Evolutionary conservation across 2,113 vertebrate genomes (phyloP).

Genomic region (Atlantisia rogersi): DNA sequence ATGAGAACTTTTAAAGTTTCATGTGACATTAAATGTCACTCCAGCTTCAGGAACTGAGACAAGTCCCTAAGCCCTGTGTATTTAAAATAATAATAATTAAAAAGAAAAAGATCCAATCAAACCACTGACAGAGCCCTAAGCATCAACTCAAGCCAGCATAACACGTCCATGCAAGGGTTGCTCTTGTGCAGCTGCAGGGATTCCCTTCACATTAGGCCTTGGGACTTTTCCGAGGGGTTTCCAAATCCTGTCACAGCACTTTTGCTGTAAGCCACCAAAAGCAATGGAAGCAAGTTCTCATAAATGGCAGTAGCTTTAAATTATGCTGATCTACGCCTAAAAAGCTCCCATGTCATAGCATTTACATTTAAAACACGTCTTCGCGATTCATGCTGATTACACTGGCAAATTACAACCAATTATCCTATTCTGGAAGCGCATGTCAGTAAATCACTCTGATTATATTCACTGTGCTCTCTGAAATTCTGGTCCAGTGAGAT

Average conservation of each 20-base stretch:
- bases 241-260: neutral
- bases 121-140: neutral
- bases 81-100: too few relatives aligned
- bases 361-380: neutral
- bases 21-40: neutral
- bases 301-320: neutral
- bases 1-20: neutral
- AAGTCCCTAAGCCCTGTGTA: neutral
- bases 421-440: neutral
- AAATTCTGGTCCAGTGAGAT: constrained; percentile 1
- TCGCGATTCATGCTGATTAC: constrained; percentile 34
- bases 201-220: neutral
- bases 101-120: neutral
- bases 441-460: constrained; percentile 13
- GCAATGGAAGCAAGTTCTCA: neutral
- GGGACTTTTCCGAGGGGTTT: neutral
- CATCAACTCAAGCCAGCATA: neutral
- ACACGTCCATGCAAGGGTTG: neutral
- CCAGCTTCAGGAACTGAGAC: neutral
- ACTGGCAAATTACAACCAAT: constrained; percentile 22
- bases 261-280: neutral
- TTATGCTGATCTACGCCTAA: constrained; percentile 18
- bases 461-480: neutral
- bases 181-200: neutral
- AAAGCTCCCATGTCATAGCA: neutral